phyloP scores from a whole-genome alignment of 2,113 vertebrate species.

The Casuarius casuarius region DNA sequence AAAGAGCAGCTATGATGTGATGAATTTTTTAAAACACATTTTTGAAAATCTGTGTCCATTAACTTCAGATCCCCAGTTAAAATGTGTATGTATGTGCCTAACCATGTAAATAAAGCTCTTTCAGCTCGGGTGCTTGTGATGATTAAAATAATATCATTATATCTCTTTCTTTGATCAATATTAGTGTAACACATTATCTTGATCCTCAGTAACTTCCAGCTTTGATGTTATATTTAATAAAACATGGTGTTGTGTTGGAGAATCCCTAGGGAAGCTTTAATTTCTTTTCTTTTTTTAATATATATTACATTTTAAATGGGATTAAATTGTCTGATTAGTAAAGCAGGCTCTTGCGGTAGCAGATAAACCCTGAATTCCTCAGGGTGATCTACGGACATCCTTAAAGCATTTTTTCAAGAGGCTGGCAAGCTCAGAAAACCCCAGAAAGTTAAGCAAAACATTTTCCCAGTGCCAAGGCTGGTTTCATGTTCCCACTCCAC shows the following conservation, averaged over 20 bases:
- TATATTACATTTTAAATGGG: conserved; percentile 72
- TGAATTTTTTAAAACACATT: not conserved
- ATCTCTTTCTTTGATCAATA: conserved; percentile 73
- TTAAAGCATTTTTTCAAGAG: conserved; percentile 18
- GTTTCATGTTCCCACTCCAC: not conserved
- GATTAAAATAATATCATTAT: conserved; percentile 58
- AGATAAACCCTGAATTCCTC: conserved; percentile 67
- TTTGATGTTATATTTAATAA: conserved; percentile 75
- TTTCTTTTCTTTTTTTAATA: conserved; percentile 64
- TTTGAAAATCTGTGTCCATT: not conserved
- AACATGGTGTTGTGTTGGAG: conserved; percentile 39
- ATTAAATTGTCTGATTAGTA: conserved; percentile 79
- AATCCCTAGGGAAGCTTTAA: conserved; percentile 64
- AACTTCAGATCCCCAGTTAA: not conserved
- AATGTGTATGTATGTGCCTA: not conserved
- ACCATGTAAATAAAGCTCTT: not conserved
- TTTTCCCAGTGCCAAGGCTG: not conserved
- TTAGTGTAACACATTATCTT: conserved; percentile 53
- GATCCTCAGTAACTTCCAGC: conserved; percentile 52
- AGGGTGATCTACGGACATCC: not conserved
- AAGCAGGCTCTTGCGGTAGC: conserved; percentile 53
- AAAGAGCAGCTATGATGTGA: not conserved
- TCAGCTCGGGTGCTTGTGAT: conserved; percentile 37
- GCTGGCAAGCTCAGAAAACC: not conserved
- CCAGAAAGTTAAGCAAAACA: not conserved